Evolutionary conservation across 2,888 invertebrate species (phyloP).

Genomic region (Pristionchus mayeri): DNA sequence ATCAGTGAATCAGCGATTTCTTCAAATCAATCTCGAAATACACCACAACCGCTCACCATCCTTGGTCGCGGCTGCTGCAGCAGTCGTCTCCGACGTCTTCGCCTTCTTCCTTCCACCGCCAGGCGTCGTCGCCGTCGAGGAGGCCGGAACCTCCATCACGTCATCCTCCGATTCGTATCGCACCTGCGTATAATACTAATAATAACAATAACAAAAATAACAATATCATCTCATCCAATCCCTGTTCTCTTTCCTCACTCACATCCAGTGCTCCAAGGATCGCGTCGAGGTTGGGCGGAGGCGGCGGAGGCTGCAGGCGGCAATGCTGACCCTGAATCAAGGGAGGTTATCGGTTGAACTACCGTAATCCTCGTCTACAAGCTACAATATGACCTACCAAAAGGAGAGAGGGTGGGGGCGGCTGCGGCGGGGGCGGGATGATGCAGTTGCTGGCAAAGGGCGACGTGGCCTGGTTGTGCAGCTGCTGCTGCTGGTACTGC

Average conservation of each 20-base stretch:
- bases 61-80: too few species aligned
- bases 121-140: background rate
- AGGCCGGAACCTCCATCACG: too few species aligned
- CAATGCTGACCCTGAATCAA: background rate
- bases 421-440: conserved; percentile 12
- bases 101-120: background rate
- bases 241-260: background rate
- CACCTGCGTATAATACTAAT: too few species aligned
- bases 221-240: background rate
- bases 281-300: background rate
- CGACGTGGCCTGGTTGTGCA: background rate
- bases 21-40: too few species aligned
- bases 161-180: too few species aligned
- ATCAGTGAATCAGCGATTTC: too few species aligned
- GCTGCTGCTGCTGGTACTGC: conserved; percentile 1
- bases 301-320: background rate
- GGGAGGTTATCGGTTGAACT: background rate
- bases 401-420: background rate
- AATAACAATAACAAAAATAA: too few species aligned
- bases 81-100: too few species aligned
- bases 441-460: background rate
- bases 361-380: background rate
- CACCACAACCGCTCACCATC: too few species aligned
- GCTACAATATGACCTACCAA: background rate
- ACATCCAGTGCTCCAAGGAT: background rate